Conservation (phyloP, 2,113 vertebrate genomes). For the Tetrax tetrax region DNA sequence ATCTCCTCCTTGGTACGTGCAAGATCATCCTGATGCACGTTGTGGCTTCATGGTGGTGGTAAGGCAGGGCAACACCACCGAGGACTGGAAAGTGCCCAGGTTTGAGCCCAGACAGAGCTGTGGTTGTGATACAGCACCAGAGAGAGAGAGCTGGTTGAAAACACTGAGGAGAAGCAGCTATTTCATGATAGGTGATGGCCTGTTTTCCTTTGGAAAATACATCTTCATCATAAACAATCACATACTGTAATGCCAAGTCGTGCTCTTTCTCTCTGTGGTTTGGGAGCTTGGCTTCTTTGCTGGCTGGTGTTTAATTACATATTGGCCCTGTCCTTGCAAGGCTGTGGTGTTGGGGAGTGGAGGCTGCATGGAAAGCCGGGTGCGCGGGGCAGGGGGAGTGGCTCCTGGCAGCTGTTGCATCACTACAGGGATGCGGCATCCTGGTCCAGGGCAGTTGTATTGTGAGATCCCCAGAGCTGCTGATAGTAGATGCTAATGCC, state of each 20-base stretch:
- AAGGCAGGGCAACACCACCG: fast-evolving
- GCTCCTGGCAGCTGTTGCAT: background rate
- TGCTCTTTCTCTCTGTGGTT: background rate
- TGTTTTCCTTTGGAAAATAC: background rate
- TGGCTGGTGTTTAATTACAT: background rate
- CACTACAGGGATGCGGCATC: fast-evolving
- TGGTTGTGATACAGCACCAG: fast-evolving
- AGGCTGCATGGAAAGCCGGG: fast-evolving
- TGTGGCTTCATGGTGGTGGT: background rate
- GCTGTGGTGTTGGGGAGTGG: background rate
- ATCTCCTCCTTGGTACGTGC: background rate
- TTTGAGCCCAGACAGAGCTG: background rate
- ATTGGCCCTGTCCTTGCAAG: background rate
- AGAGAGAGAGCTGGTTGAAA: background rate
- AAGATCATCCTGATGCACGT: fast-evolving
- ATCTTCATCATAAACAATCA: background rate
- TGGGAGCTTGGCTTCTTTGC: background rate
- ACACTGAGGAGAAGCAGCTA: background rate
- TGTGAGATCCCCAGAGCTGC: background rate
- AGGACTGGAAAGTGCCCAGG: fast-evolving
- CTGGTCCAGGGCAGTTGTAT: background rate
- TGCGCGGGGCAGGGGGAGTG: fast-evolving
- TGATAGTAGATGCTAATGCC: background rate
- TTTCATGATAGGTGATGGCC: background rate
- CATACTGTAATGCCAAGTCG: background rate